phyloP scores from a whole-genome alignment of 2,888 invertebrate species.

The Watsonalla binaria region DNA sequence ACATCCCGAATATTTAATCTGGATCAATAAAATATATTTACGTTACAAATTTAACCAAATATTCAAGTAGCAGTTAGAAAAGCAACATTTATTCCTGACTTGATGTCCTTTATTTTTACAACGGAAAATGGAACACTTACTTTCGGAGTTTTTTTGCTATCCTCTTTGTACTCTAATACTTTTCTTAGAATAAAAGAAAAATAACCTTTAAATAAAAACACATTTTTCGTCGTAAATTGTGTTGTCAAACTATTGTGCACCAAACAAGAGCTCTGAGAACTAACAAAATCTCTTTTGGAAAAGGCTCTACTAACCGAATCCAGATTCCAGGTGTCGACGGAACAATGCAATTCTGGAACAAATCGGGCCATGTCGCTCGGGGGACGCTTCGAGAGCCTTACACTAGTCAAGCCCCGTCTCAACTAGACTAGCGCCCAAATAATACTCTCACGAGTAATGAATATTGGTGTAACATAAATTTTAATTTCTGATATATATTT shows the following conservation, averaged over 20 bases:
- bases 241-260: background rate
- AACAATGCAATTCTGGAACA: conserved; percentile 69
- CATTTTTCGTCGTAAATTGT: background rate
- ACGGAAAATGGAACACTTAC: too few relatives aligned
- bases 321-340: conserved; percentile 66
- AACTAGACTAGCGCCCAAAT: background rate
- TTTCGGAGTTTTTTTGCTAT: too few relatives aligned
- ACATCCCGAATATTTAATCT: too few relatives aligned
- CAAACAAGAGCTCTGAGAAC: conserved; percentile 14
- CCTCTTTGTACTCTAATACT: too few relatives aligned
- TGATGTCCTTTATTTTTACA: too few relatives aligned
- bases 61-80: too few relatives aligned
- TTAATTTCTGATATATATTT: too few relatives aligned
- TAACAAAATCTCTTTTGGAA: conserved; percentile 45
- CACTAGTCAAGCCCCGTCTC: background rate
- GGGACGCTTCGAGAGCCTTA: conserved; percentile 3
- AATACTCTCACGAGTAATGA: background rate
- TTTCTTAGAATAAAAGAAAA: background rate
- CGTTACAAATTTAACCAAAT: too few relatives aligned
- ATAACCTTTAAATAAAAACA: background rate
- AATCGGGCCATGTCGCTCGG: conserved; percentile 44
- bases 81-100: too few relatives aligned
- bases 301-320: conserved; percentile 57
- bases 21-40: too few relatives aligned
- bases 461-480: too few relatives aligned